phyloP scores from a whole-genome alignment of 2,888 invertebrate genomes.

The Thymelicus acteon region DNA sequence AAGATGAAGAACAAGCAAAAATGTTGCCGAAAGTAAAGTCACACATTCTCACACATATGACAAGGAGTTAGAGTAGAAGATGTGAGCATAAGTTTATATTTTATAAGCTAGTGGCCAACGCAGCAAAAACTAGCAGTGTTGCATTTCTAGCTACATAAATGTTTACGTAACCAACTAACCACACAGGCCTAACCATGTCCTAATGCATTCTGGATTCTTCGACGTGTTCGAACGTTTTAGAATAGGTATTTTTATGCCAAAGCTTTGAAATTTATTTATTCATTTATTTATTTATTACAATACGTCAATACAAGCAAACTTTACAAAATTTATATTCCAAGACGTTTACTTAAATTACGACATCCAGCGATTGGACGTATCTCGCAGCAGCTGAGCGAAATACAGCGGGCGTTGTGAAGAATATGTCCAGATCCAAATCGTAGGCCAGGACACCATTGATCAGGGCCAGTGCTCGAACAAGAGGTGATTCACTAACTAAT shows the following conservation, averaged over 20 bases:
- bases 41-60: conserved; percentile 31
- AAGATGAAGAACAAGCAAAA: conserved; percentile 20
- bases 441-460: no score
- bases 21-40: not conserved
- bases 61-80: conserved; percentile 24
- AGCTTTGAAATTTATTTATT: no score
- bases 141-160: conserved; percentile 74
- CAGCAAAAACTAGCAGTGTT: conserved; percentile 66
- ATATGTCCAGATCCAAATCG: no score
- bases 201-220: not conserved
- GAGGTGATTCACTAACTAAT: no score
- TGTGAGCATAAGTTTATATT: conserved; percentile 40
- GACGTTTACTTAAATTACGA: no score
- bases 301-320: no score
- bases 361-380: no score
- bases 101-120: conserved; percentile 52
- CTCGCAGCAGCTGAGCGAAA: no score
- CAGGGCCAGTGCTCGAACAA: no score
- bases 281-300: no score
- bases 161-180: conserved; percentile 62
- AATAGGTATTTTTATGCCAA: not conserved
- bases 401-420: no score
- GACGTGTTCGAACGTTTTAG: not conserved
- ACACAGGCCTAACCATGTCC: conserved; percentile 42
- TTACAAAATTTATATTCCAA: no score